Conservation (phyloP, 2,113 vertebrate species). For the Cyanoderma ruficeps region DNA sequence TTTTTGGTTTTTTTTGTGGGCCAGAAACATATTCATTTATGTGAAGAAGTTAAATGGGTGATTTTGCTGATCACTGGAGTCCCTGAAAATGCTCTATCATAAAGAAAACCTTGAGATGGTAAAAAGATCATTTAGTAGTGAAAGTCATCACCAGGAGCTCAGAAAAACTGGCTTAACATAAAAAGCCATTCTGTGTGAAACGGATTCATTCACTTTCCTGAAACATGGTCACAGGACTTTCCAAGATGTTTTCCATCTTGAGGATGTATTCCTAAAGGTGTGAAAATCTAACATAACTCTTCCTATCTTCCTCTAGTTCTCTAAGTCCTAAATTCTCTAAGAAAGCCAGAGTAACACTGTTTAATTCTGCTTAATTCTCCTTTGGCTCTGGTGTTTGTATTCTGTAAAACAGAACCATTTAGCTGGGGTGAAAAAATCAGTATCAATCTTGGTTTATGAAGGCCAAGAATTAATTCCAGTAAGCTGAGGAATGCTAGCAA, state of each 20-base stretch:
- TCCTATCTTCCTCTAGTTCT: background rate
- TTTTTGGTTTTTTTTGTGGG: background rate
- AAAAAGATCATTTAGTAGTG: background rate
- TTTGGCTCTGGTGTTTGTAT: background rate
- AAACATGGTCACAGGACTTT: background rate
- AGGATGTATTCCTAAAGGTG: background rate
- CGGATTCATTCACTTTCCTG: rapidly evolving
- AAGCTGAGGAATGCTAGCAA: background rate
- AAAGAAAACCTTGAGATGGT: constrained; percentile 2
- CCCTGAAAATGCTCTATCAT: background rate
- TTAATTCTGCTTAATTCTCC: background rate
- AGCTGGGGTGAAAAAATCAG: background rate
- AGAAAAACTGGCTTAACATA: background rate
- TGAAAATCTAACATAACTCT: background rate
- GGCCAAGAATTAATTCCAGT: background rate
- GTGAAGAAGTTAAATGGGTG: background rate
- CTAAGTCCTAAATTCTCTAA: background rate
- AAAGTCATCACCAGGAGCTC: constrained; percentile 37
- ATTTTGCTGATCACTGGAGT: background rate
- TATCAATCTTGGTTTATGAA: background rate
- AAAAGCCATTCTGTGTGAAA: background rate
- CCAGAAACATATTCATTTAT: background rate
- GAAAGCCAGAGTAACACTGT: background rate
- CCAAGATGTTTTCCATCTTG: background rate
- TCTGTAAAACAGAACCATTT: background rate